Evolutionary conservation across 2,797 vertebrate species (phyloP).

Genomic region (Pseudomugil gertrudae): DNA sequence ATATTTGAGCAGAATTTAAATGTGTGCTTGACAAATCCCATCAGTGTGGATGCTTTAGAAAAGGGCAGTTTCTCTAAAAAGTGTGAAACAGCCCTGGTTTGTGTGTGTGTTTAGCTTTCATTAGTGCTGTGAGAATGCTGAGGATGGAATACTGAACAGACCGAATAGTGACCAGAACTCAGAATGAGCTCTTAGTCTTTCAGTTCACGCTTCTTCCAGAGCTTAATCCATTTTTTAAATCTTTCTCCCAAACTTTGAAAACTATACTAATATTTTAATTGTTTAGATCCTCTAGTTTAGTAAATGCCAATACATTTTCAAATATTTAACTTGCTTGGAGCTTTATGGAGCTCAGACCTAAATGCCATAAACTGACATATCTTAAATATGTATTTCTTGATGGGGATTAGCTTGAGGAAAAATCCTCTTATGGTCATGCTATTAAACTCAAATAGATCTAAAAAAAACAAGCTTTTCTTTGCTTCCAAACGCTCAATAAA

Average conservation of each 20-base stretch:
- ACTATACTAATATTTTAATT: not conserved
- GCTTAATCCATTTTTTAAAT: not conserved
- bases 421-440: not conserved
- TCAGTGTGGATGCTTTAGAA: conserved; percentile 17
- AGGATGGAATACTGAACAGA: conserved; percentile 62
- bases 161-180: conserved; percentile 44
- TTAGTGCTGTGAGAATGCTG: conserved; percentile 47
- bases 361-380: not conserved
- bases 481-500: not conserved
- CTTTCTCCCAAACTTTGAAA: not conserved
- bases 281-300: not conserved
- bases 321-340: not conserved
- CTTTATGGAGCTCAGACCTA: not conserved
- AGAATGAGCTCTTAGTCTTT: conserved; percentile 48
- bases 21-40: conserved; percentile 3
- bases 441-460: not conserved
- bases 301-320: not conserved
- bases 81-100: conserved; percentile 22
- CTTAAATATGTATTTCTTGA: not conserved
- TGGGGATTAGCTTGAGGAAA: too few relatives aligned
- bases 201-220: conserved; percentile 3
- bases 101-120: conserved; percentile 35
- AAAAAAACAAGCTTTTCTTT: not conserved
- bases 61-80: conserved; percentile 25
- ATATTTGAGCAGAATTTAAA: conserved; percentile 2